These are phyloP conservation scores for Nymphalis io DNA, from an alignment of 1,140 invertebrate genomes.

Conservation along the genomic window DNA sequence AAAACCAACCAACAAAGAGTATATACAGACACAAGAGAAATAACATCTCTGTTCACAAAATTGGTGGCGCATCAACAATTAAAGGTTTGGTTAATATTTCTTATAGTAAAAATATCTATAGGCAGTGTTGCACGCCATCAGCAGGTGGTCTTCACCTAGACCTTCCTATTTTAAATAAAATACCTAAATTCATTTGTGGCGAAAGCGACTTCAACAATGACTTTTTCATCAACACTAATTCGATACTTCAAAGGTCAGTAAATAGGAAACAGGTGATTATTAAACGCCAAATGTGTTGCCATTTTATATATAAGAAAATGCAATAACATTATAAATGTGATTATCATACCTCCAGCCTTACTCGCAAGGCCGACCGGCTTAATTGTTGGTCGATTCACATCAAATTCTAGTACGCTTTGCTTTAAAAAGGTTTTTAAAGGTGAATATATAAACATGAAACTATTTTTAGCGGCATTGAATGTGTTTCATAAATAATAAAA, in stretches of 20 bases:
- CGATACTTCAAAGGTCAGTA: conserved; percentile 21
- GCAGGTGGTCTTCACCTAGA: no score
- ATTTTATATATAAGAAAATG: conserved; percentile 39
- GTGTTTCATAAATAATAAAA: background rate
- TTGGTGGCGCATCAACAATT: no score
- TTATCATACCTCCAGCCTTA: conserved; percentile 46
- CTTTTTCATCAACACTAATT: background rate
- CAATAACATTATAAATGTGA: conserved; percentile 43
- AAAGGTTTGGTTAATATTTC: no score
- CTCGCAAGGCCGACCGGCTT: conserved; percentile 48
- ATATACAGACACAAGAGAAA: no score
- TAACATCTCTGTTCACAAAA: no score
- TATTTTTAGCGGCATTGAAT: conserved; percentile 14
- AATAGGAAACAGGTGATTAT: conserved; percentile 38
- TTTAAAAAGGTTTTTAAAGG: conserved; percentile 29
- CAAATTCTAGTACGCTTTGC: conserved; percentile 40
- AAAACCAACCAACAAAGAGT: no score
- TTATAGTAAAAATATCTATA: no score
- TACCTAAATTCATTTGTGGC: no score
- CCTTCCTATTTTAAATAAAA: no score
- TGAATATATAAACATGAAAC: conserved; percentile 33
- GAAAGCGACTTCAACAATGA: background rate
- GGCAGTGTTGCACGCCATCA: no score
- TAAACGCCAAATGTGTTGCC: conserved; percentile 37
- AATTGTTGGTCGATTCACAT: conserved; percentile 44